Evolutionary conservation across 1,140 invertebrate species (phyloP), one percentile per base, ranked within the genome.

Genomic region (Drosophila sulfurigaster): DNA sequence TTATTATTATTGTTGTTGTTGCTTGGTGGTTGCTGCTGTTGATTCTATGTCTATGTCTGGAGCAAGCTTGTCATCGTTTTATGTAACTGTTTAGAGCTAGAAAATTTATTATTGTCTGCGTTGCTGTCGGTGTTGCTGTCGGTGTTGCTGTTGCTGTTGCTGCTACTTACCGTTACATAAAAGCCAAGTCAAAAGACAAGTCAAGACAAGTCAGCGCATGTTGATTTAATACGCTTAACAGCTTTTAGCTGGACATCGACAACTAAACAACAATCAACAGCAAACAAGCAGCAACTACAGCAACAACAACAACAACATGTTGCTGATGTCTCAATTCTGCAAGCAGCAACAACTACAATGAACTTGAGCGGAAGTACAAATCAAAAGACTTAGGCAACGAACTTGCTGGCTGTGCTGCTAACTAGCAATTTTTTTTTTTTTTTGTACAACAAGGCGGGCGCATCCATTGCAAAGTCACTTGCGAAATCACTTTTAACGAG

Each of bases 201-300:
- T 48, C 71, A 68, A 62, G 56, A 48, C 57, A 60, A 68, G 35
- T 74, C 57, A 63, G 68, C 70, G 72, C 83, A 87, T 88, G 83
- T 83, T 87, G 88, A 88, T 88, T 87, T 87, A 87, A 87, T 87
- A 82, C 82, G 82, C 83, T 88, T 88, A 87, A 68, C 83, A 87
- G 83, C 79, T 82, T 57, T 82, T 69, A 68, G 72, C 82, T 41
- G 64, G 82, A 85, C 82, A 86, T 67, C 70, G 70, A 82, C 74
- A 79, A 63, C 46, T 62, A 16, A 35, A 32, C 51, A 66, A 38
- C 51, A 38, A 25, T 52, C n/a, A 32, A 75, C 71, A 74, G 43
- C 45, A 35, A 46, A 32, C 56, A 13, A 13, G 64, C 71, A 68
- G 35, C 51, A 35, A 46, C 49, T 57, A 13, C 16, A 4, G 16